Evolutionary conservation across 2,888 invertebrate species (phyloP), one percentile per base, ranked within the genome.

Genomic region (Hypolimnas misippus): DNA sequence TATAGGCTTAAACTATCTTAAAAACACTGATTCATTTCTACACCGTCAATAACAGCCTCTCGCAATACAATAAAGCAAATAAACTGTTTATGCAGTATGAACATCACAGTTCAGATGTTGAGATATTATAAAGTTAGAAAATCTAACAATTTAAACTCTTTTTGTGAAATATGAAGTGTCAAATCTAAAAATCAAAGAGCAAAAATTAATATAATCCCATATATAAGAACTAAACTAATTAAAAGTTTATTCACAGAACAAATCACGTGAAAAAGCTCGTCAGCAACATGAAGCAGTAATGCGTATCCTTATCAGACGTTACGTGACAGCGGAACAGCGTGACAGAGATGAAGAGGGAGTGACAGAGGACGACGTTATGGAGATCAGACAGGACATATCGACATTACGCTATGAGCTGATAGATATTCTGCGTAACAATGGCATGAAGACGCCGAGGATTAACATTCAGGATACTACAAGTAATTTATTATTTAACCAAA

Each of bases 291-390:
- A 97, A 86, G 94, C 94, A 33, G 96, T 98, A 5, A 98, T 98
- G 96, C 94, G 96, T 68, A 93, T 98, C 55, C 87, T 99, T 65
- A 96, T 99, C 21, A 94, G 98, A 57, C 94, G 99, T 38, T 99
- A 98, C 91, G 96, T 99, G 14, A 97, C 97, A 0, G 95, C 96
- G 0, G 97, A 97, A 81, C 97, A 97, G 83, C 90, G 96, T 49
- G 97, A 97, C 70, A 94, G 97, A 54, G 98, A 98, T 81, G 97
- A 98, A 58, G 96, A 95, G 66, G 97, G 97, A 7, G 97, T 99
- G 21, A 98, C 97, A 0, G 99, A 99, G 81, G 99, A 99, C 86
- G 99, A 99, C 84, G 97, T 99, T 69, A 98, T 98, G 94, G 99
- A 99, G 92, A 97, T 99, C 76, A 94, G 99, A 74, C 98, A 99